These are phyloP conservation scores for Oceanites oceanicus DNA, from an alignment of 2,113 vertebrate genomes.

Conservation along the genomic window DNA sequence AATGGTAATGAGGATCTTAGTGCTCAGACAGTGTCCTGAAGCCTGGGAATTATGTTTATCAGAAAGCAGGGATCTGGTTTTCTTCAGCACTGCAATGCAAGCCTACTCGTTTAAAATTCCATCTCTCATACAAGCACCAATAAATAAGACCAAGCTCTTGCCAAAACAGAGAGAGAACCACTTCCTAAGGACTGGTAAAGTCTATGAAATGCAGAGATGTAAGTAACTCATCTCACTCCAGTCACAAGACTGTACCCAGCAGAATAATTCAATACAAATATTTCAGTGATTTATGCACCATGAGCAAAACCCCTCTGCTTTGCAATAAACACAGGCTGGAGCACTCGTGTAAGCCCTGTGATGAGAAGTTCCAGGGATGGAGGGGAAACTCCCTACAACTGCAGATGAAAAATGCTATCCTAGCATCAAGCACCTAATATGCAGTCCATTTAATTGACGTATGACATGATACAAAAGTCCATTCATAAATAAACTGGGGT, in stretches of 20 bases:
- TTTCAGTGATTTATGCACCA: background rate
- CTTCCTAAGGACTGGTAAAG: slow-evolving; percentile 27
- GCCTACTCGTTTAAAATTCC: slow-evolving; percentile 24
- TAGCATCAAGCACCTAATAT: background rate
- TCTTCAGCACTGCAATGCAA: background rate
- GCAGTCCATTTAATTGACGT: background rate
- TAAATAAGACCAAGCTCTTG: slow-evolving; percentile 35
- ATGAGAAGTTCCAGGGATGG: background rate
- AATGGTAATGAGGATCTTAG: background rate
- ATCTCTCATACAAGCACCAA: background rate
- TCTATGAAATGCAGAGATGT: background rate
- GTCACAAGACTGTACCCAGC: background rate
- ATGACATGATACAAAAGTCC: background rate
- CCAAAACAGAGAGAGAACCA: slow-evolving; percentile 10
- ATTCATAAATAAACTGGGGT: background rate
- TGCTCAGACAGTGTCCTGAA: background rate
- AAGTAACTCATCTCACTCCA: slow-evolving; percentile 19
- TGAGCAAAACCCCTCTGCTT: background rate
- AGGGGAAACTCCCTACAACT: background rate
- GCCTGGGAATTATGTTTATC: slow-evolving; percentile 9
- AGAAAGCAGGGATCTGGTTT: slow-evolving; percentile 26
- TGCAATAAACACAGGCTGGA: slow-evolving; percentile 1
- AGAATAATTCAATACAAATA: slow-evolving; percentile 15
- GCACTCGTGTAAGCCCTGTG: background rate
- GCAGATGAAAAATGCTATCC: background rate